Percentiles rank a stretch among this genome's conserved stretches.
phyloP scores from a whole-genome alignment of 1,140 invertebrate genomes.

The Platorchestia sp. region DNA sequence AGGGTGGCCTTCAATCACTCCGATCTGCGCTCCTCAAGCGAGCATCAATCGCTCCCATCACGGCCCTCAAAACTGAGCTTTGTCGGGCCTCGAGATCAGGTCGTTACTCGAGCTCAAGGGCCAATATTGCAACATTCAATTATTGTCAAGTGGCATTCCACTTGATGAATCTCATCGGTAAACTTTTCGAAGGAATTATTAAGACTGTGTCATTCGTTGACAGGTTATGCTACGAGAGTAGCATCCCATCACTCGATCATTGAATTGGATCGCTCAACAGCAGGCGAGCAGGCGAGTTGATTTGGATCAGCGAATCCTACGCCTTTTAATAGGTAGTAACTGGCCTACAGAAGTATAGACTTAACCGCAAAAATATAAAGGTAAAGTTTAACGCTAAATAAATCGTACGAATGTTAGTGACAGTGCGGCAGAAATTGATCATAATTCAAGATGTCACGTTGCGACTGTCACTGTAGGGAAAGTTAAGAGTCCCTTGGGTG shows the following conservation, averaged over 20 bases:
- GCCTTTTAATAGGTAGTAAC: no score
- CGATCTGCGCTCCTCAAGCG: neutral
- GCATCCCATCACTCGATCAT: neutral
- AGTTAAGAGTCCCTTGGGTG: constrained; percentile 3
- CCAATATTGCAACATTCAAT: constrained; percentile 50
- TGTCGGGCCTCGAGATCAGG: constrained; percentile 12
- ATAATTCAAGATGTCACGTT: neutral
- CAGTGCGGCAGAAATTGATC: neutral
- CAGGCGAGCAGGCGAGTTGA: no score
- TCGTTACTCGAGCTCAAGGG: constrained; percentile 41
- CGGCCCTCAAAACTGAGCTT: constrained; percentile 21
- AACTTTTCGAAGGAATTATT: neutral
- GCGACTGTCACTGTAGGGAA: neutral
- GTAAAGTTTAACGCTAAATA: no score
- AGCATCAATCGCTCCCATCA: constrained; percentile 20
- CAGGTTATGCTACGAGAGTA: neutral
- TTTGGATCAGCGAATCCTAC: no score
- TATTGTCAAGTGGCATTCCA: constrained; percentile 10
- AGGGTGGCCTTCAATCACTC: neutral
- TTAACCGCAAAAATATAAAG: no score
- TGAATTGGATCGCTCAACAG: no score
- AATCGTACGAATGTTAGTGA: neutral
- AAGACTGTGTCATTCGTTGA: neutral
- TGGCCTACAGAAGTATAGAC: no score
- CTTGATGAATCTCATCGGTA: constrained; percentile 2